A percentile compares a stretch with the other conserved stretches of the same genome.
Evolutionary conservation across 2,113 vertebrate species (phyloP).

Genomic region (Lophochroa leadbeateri): DNA sequence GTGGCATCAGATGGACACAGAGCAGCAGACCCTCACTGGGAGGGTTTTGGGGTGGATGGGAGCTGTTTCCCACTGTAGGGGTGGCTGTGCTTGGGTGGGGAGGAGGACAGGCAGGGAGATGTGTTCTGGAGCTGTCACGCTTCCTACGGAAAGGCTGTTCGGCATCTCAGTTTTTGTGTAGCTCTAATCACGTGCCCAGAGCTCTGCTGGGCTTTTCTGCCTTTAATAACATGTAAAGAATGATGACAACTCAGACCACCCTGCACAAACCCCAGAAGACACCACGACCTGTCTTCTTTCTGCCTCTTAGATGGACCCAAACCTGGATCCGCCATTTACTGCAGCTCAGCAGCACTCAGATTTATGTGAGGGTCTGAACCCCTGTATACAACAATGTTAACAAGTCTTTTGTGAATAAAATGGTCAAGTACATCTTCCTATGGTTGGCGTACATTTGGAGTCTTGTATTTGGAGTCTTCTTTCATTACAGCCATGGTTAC

Average conservation of each 20-base stretch:
- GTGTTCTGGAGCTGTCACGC: neutral
- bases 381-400: neutral
- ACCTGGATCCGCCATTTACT: neutral
- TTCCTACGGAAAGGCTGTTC: neutral
- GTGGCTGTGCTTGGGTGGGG: neutral
- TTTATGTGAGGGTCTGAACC: neutral
- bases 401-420: neutral
- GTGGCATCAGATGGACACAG: accelerated
- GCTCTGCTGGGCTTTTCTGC: neutral
- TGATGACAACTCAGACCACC: neutral
- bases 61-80: accelerated
- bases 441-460: accelerated
- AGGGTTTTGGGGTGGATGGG: accelerated
- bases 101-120: neutral
- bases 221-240: neutral
- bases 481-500: neutral
- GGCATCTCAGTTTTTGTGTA: neutral
- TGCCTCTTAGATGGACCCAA: neutral
- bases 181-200: neutral
- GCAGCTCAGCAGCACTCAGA: neutral
- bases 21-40: neutral
- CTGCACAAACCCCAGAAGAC: neutral
- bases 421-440: neutral
- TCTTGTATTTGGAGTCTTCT: neutral
- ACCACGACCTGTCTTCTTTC: neutral